These are phyloP conservation scores for Neodon shergylaensis DNA, from an alignment of 2,113 vertebrate genomes.

Conservation along the genomic window DNA sequence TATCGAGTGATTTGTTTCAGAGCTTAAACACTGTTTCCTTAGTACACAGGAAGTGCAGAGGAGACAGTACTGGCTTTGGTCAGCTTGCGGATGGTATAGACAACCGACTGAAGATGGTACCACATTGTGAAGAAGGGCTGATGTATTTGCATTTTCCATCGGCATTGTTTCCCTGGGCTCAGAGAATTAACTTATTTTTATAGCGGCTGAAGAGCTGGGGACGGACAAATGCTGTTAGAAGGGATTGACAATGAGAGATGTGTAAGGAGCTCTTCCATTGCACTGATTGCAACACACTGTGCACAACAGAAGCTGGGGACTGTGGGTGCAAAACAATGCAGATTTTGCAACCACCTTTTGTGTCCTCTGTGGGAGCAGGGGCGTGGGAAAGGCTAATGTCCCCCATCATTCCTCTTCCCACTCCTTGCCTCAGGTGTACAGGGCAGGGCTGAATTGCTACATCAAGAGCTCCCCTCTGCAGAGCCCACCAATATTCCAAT, in stretches of 20 bases:
- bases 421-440: slow-evolving; percentile 7
- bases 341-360: slow-evolving; percentile 72
- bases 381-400: slow-evolving; percentile 57
- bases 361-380: slow-evolving; percentile 49
- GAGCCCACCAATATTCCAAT: neutral
- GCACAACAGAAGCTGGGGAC: slow-evolving; percentile 70
- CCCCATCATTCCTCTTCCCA: no score
- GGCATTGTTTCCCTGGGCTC: slow-evolving; percentile 15
- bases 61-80: neutral
- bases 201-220: slow-evolving; percentile 22
- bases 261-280: slow-evolving; percentile 58
- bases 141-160: slow-evolving; percentile 6
- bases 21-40: neutral
- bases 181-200: slow-evolving; percentile 70
- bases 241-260: slow-evolving; percentile 61
- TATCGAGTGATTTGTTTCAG: neutral
- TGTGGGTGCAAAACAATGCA: slow-evolving; percentile 66
- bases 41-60: neutral
- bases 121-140: neutral
- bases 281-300: slow-evolving; percentile 73
- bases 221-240: slow-evolving; percentile 41
- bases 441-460: neutral
- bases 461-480: neutral
- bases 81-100: neutral
- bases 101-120: neutral